Percentiles rank a stretch among this genome's conserved stretches.
These are phyloP conservation scores for Dermochelys coriacea DNA, from an alignment of 2,797 vertebrate genomes.

Conservation along the genomic window DNA sequence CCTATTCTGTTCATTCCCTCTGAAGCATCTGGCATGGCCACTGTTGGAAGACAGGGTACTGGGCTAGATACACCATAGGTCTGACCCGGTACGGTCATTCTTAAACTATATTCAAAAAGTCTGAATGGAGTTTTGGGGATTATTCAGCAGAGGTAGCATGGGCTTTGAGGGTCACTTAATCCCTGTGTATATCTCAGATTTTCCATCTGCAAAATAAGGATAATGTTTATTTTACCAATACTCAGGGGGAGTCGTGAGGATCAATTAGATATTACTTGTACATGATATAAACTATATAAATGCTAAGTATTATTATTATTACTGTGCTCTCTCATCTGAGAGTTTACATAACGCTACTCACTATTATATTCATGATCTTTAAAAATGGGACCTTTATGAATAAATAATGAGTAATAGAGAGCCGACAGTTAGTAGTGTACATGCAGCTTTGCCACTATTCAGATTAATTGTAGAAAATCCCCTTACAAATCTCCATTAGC, in stretches of 20 bases:
- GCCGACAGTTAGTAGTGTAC: background rate
- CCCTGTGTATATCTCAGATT: constrained; percentile 39
- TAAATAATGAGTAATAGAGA: constrained; percentile 39
- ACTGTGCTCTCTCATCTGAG: constrained; percentile 31
- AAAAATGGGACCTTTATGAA: constrained; percentile 53
- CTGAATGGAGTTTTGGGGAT: background rate
- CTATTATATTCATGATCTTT: constrained; percentile 28
- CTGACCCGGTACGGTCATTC: too few species aligned
- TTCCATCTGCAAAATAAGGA: constrained; percentile 51
- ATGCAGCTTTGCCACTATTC: background rate
- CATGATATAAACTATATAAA: constrained; percentile 20
- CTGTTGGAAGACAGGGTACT: too few species aligned
- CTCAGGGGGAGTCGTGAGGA: constrained; percentile 45
- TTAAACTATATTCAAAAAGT: background rate
- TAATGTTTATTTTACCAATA: constrained; percentile 53
- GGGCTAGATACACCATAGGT: too few species aligned
- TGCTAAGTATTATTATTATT: constrained; percentile 11
- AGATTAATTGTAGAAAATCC: constrained; percentile 12
- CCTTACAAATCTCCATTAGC: constrained; percentile 30
- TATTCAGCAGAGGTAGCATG: background rate
- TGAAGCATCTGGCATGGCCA: too few species aligned
- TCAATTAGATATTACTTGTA: constrained; percentile 61
- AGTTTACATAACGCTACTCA: constrained; percentile 36
- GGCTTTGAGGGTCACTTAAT: constrained; percentile 4
- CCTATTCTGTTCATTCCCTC: too few species aligned